A percentile compares a stretch with the other conserved stretches of the same genome.
Conservation (phyloP, 64 coral and sea anemone genomes). For the Actinia tenebrosa region DNA sequence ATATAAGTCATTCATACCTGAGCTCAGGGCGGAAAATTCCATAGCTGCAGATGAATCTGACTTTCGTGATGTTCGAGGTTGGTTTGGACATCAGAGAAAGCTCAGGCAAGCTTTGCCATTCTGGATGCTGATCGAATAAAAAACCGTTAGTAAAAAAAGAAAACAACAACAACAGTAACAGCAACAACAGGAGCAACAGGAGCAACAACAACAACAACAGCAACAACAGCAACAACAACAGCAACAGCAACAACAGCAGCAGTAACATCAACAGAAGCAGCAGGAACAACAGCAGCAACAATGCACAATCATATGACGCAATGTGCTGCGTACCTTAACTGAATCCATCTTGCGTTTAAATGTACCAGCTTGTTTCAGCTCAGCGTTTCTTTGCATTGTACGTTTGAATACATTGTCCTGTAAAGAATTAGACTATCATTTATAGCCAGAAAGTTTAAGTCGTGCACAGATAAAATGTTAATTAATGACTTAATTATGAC, state of each 20-base stretch:
- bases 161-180: background rate
- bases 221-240: too few species aligned
- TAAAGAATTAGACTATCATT: too few species aligned
- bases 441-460: too few species aligned
- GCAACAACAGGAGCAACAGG: too few species aligned
- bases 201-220: too few species aligned
- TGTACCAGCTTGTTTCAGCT: background rate
- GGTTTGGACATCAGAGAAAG: constrained; percentile 32
- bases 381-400: background rate
- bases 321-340: background rate
- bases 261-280: too few species aligned
- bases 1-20: background rate
- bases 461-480: too few species aligned
- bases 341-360: constrained; percentile 15
- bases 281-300: too few species aligned
- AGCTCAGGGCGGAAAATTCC: constrained; percentile 43
- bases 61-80: constrained; percentile 61
- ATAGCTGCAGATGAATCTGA: constrained; percentile 70
- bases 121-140: background rate
- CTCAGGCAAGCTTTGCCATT: constrained; percentile 36
- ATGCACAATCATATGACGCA: too few species aligned
- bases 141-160: too few species aligned
- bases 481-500: too few species aligned
- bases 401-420: constrained; percentile 9
- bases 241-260: too few species aligned